phyloP scores from a whole-genome alignment of 2,113 vertebrate genomes.

The Baryphthengus martii region DNA sequence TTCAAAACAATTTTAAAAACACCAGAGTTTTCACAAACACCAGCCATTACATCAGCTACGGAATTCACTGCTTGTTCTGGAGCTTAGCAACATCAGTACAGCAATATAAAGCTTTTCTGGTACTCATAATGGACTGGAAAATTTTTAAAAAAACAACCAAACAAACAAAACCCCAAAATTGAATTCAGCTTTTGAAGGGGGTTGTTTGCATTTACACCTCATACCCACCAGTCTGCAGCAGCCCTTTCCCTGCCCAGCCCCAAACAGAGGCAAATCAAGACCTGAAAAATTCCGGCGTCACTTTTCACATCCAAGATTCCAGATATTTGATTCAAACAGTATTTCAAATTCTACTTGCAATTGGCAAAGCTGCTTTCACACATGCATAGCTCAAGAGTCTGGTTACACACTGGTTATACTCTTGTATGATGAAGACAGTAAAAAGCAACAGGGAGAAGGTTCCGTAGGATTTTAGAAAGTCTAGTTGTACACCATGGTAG shows the following conservation, averaged over 20 bases:
- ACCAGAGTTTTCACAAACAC: not conserved
- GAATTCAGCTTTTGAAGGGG: not conserved
- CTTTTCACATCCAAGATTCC: not conserved
- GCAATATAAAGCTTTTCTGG: not conserved
- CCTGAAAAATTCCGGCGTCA: not conserved
- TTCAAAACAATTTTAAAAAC: not conserved
- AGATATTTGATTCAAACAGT: not conserved
- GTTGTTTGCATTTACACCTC: not conserved
- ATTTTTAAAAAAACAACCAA: not conserved
- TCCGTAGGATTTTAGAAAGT: not conserved
- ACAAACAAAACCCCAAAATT: not conserved
- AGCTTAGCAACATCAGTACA: not conserved
- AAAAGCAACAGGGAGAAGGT: not conserved
- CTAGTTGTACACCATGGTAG: fast-evolving
- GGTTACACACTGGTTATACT: fast-evolving
- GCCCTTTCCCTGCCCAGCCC: not conserved
- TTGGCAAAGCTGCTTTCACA: not conserved
- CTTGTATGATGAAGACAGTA: fast-evolving
- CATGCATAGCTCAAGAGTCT: too few species aligned
- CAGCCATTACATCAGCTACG: not conserved
- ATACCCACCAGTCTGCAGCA: not conserved
- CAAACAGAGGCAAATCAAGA: not conserved
- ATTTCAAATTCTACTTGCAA: not conserved
- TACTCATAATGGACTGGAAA: not conserved
- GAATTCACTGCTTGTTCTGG: not conserved